A percentile compares a stretch with the other conserved stretches of the same genome.
phyloP scores from a whole-genome alignment of 2,113 vertebrate species.

The Pseudorectes ferrugineus region DNA sequence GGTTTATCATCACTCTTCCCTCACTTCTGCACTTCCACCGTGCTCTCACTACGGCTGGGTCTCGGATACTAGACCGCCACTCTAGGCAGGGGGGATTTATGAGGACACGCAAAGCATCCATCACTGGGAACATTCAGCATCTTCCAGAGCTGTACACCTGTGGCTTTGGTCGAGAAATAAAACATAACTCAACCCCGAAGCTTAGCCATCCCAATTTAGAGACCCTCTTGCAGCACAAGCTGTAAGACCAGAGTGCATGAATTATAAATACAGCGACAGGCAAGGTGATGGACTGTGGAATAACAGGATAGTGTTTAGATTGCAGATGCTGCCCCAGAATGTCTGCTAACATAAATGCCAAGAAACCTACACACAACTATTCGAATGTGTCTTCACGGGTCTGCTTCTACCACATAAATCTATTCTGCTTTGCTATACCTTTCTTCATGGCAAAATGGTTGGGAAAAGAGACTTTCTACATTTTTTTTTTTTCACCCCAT shows the following conservation, averaged over 20 bases:
- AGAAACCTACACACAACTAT: conserved; percentile 10
- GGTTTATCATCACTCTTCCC: background rate
- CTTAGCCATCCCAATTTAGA: background rate
- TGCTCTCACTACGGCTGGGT: background rate
- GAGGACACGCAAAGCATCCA: rapidly evolving
- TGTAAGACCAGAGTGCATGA: background rate
- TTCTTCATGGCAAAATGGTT: conserved; percentile 26
- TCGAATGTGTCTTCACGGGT: conserved; percentile 12
- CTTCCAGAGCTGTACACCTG: background rate
- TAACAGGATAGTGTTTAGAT: conserved; percentile 18
- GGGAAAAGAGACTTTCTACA: background rate
- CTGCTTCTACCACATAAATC: conserved; percentile 35
- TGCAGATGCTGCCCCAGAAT: conserved; percentile 32
- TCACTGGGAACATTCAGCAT: background rate
- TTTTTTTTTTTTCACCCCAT: background rate
- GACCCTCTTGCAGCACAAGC: background rate
- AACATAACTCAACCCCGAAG: background rate
- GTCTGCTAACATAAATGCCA: background rate
- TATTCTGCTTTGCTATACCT: background rate
- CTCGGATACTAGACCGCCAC: rapidly evolving
- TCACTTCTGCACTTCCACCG: background rate
- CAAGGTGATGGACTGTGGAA: conserved; percentile 35
- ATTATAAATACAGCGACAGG: background rate
- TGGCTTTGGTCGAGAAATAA: background rate
- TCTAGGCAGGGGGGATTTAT: background rate